Evolutionary conservation across 1,140 invertebrate species (phyloP).

Genomic region (Aphaenogaster rudis): DNA sequence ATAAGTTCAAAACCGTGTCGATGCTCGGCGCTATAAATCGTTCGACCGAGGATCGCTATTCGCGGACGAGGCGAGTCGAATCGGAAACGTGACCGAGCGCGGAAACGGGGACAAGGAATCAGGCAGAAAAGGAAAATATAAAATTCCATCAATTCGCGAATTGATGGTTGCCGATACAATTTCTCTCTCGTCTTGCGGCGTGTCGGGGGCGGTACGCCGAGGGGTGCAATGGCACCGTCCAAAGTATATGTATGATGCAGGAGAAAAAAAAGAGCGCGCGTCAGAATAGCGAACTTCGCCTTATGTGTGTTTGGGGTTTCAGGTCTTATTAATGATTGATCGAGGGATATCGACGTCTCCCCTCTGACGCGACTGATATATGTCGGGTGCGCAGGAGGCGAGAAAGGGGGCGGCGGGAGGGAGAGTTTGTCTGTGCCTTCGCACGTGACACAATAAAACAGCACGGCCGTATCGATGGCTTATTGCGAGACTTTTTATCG

Average conservation of each 20-base stretch:
- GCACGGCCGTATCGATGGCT: constrained; percentile 71
- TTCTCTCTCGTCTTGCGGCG: constrained; percentile 68
- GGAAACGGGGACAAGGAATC: constrained; percentile 80
- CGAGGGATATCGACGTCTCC: constrained; percentile 86
- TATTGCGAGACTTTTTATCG: constrained; percentile 80
- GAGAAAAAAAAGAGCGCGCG: constrained; percentile 44
- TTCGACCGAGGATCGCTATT: constrained; percentile 42
- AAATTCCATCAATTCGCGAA: constrained; percentile 86
- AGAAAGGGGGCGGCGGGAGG: constrained; percentile 24
- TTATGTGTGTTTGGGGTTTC: constrained; percentile 85
- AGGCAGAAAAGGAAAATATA: constrained; percentile 82
- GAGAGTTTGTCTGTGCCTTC: constrained; percentile 78
- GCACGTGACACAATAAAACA: constrained; percentile 86
- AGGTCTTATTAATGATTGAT: constrained; percentile 87
- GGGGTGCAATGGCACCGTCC: constrained; percentile 18
- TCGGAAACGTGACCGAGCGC: constrained; percentile 73
- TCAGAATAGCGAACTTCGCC: constrained; percentile 73
- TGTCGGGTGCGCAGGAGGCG: constrained; percentile 71
- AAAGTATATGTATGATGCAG: constrained; percentile 20
- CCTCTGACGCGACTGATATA: constrained; percentile 86
- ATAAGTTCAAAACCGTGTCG: constrained; percentile 75
- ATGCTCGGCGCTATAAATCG: constrained; percentile 72
- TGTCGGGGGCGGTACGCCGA: not conserved
- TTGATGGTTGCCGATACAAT: constrained; percentile 83
- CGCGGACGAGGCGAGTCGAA: constrained; percentile 58